phyloP scores from a whole-genome alignment of 2,888 invertebrate genomes.

The Itoplectis maculator region DNA sequence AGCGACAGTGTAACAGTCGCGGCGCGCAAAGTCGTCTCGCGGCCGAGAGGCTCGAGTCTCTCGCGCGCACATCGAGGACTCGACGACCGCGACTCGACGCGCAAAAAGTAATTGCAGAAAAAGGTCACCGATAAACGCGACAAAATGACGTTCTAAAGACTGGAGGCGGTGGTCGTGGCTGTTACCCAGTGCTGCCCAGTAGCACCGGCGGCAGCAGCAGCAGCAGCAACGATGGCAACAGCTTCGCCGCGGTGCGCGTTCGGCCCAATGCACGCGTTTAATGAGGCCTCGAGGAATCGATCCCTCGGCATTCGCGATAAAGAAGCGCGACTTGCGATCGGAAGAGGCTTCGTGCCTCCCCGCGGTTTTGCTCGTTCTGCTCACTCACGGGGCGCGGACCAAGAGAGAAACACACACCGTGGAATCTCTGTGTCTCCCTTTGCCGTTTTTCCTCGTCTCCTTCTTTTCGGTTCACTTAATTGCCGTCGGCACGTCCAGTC shows the following conservation, averaged over 20 bases:
- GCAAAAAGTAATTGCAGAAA: constrained; percentile 79
- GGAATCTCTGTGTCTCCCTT: constrained; percentile 33
- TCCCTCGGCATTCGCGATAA: constrained; percentile 71
- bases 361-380: background rate
- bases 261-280: constrained; percentile 68
- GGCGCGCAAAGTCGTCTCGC: constrained; percentile 31
- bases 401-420: constrained; percentile 1
- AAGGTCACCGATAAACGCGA: constrained; percentile 78
- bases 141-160: constrained; percentile 80
- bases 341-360: constrained; percentile 39
- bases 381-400: background rate
- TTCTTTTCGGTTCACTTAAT: constrained; percentile 21
- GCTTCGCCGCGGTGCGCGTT: background rate
- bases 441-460: background rate
- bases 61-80: constrained; percentile 54
- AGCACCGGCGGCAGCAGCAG: background rate
- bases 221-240: no score
- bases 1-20: background rate
- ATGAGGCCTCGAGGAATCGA: constrained; percentile 74
- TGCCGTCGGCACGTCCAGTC: constrained; percentile 31
- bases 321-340: constrained; percentile 61
- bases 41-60: constrained; percentile 42
- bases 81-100: constrained; percentile 41
- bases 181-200: no score
- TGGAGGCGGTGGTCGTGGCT: constrained; percentile 72